Conservation (phyloP, 2,797 vertebrate species). For the Numenius phaeopus region DNA sequence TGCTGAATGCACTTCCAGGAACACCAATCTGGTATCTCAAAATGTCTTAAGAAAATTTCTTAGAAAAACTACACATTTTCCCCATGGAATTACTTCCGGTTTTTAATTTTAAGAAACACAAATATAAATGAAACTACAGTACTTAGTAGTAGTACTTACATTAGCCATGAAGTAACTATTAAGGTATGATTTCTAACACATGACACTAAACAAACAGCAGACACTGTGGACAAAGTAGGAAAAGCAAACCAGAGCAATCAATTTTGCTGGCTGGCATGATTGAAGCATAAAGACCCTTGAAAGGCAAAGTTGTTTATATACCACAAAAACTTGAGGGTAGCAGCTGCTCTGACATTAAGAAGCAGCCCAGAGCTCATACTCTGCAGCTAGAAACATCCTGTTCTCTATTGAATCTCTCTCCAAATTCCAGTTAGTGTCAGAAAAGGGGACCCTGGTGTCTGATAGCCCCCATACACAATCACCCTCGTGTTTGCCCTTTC, state of each 20-base stretch:
- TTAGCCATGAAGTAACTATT: neutral
- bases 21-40: neutral
- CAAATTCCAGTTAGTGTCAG: neutral
- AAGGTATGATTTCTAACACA: neutral
- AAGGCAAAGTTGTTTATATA: neutral
- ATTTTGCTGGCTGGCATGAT: neutral
- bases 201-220: neutral
- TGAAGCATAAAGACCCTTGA: neutral
- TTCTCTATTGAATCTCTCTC: neutral
- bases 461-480: neutral
- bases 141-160: too few species aligned
- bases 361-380: neutral
- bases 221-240: neutral
- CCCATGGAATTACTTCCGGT: neutral
- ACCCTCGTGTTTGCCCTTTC: neutral
- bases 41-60: neutral
- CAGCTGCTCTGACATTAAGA: neutral
- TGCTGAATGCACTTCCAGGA: neutral
- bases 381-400: neutral
- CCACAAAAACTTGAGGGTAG: neutral
- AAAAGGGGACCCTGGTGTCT: neutral
- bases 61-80: neutral
- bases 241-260: neutral
- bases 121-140: neutral
- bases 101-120: neutral